These are phyloP conservation scores for Halcyon badia DNA, from an alignment of 2,797 vertebrate species.

Conservation along the genomic window DNA sequence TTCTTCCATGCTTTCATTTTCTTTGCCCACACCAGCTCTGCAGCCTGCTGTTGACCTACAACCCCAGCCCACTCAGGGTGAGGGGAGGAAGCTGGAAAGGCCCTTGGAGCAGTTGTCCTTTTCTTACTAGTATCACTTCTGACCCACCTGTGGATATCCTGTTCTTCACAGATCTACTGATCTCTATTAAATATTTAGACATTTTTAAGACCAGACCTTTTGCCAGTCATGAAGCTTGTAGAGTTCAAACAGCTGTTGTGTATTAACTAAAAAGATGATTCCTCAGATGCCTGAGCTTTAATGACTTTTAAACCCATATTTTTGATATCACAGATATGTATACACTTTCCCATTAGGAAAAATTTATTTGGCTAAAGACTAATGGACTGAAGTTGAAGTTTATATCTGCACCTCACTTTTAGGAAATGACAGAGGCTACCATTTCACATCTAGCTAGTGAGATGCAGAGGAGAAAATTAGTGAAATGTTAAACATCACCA, in stretches of 20 bases:
- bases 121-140: not conserved
- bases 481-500: slow-evolving; percentile 24
- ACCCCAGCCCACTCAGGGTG: accelerated
- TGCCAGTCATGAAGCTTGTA: not conserved
- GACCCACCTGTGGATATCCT: not conserved
- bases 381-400: not conserved
- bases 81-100: not conserved
- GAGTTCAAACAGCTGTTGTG: not conserved
- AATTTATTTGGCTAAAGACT: not conserved
- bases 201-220: slow-evolving; percentile 7
- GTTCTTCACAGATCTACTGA: not conserved
- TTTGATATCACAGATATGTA: not conserved
- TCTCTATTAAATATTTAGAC: slow-evolving; percentile 4
- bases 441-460: slow-evolving; percentile 23
- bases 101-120: not conserved
- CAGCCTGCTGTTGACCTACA: not conserved
- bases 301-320: not conserved
- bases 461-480: not conserved
- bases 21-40: not conserved
- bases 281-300: not conserved
- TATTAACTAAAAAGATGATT: not conserved
- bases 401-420: not conserved
- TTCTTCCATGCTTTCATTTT: not conserved
- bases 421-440: not conserved
- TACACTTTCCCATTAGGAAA: not conserved